Evolutionary conservation across 2,797 vertebrate species (phyloP).

Genomic region (Alfaro cultratus): DNA sequence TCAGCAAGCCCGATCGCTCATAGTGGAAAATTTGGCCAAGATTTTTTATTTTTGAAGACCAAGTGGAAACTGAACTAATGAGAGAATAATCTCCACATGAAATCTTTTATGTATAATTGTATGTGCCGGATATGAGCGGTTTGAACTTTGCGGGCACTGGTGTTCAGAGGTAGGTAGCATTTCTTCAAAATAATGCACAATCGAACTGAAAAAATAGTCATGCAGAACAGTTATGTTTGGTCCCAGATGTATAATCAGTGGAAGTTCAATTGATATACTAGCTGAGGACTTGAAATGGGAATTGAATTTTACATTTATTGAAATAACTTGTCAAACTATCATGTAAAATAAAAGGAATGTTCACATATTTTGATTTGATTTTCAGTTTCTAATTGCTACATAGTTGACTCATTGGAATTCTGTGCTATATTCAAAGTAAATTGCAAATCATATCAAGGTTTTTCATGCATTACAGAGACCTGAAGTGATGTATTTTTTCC

Average conservation of each 20-base stretch:
- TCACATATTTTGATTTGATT: background rate
- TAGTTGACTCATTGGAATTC: background rate
- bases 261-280: background rate
- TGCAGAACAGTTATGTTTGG: no score
- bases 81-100: slow-evolving; percentile 2
- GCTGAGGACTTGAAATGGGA: background rate
- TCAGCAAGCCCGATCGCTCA: background rate
- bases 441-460: background rate
- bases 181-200: no score
- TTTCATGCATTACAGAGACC: background rate
- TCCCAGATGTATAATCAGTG: background rate
- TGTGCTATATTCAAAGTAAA: background rate
- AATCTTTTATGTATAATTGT: background rate
- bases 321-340: background rate
- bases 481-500: background rate
- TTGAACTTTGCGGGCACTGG: background rate
- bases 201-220: no score
- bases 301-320: background rate
- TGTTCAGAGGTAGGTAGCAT: background rate
- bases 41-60: slow-evolving; percentile 3
- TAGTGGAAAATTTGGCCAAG: slow-evolving; percentile 21
- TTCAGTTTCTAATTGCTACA: background rate
- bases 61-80: slow-evolving; percentile 7
- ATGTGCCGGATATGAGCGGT: background rate
- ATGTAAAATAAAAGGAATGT: background rate